A percentile compares a stretch with the other conserved stretches of the same genome.
Conservation (phyloP, 2,797 vertebrate species). For the Mallotus villosus region DNA sequence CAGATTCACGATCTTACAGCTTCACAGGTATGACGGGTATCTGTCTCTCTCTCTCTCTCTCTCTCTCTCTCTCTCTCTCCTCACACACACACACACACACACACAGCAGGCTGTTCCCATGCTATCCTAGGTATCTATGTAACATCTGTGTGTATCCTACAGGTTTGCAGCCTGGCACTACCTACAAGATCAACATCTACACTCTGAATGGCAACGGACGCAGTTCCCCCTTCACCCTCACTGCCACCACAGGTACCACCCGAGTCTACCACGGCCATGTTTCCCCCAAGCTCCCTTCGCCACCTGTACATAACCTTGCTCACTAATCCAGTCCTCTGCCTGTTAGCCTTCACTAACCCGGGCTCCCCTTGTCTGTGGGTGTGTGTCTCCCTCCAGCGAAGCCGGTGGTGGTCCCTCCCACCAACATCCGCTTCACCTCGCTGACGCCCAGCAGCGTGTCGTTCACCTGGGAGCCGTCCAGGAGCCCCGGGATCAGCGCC, state of each 20-base stretch:
- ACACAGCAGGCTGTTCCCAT: constrained; percentile 53
- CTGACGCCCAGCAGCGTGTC: constrained; percentile 86
- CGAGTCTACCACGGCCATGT: neutral
- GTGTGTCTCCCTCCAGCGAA: constrained; percentile 58
- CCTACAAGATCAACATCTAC: constrained; percentile 92
- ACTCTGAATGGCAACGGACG: constrained; percentile 88
- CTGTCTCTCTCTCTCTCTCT: neutral
- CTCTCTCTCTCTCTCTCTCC: too few species aligned
- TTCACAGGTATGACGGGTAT: constrained; percentile 6
- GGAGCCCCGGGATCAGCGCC: constrained; percentile 83
- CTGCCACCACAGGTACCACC: constrained; percentile 85
- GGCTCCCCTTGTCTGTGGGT: neutral
- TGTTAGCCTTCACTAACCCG: neutral
- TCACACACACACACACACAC: neutral
- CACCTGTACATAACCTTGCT: neutral
- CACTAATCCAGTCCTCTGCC: neutral
- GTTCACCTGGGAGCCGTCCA: constrained; percentile 86
- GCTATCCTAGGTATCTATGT: constrained; percentile 54
- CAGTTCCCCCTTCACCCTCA: constrained; percentile 85
- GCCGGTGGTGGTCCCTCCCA: constrained; percentile 85
- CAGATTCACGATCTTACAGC: constrained; percentile 80
- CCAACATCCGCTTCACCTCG: constrained; percentile 88
- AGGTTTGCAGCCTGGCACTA: constrained; percentile 92
- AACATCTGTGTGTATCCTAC: constrained; percentile 9
- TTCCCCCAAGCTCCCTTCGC: neutral